These are phyloP conservation scores for Heloderma charlesbogerti DNA, from an alignment of 2,113 vertebrate species.

Conservation along the genomic window DNA sequence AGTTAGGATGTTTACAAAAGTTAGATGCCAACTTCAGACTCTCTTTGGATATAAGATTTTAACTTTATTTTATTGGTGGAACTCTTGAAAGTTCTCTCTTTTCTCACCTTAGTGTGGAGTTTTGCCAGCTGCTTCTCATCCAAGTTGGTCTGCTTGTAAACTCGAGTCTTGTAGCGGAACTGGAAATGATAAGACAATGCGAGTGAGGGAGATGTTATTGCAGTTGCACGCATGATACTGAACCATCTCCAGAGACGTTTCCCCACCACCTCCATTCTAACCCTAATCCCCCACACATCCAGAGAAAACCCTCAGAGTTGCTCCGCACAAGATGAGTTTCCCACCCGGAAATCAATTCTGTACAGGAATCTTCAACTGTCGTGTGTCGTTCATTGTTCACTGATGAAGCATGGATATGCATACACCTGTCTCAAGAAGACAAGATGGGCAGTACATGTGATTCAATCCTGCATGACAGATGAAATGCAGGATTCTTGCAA, in stretches of 20 bases:
- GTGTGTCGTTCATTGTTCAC: not conserved
- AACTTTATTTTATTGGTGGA: not conserved
- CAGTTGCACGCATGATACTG: not conserved
- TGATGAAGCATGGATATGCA: not conserved
- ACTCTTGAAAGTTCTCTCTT: not conserved
- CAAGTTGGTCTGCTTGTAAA: slow-evolving; percentile 95
- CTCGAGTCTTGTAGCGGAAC: slow-evolving; percentile 95
- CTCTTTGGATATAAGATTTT: not conserved
- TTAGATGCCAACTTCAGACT: not conserved
- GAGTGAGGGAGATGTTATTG: not conserved
- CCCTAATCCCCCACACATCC: not conserved
- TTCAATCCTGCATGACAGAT: too few species aligned
- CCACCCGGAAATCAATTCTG: not conserved
- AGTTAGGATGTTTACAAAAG: not conserved
- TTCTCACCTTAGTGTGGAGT: slow-evolving; percentile 90
- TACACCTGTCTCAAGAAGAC: too few species aligned
- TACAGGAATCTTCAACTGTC: not conserved
- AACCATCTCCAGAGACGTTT: not conserved
- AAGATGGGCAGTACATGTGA: too few species aligned
- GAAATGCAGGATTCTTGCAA: not conserved
- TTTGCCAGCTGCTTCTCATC: slow-evolving; percentile 95
- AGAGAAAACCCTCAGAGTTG: not conserved
- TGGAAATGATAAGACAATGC: slow-evolving; percentile 46
- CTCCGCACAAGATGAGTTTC: not conserved
- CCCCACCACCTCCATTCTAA: not conserved